Evolutionary conservation across 2,797 vertebrate species (phyloP), one percentile per base, ranked within the genome.

Genomic region (Coranthus polyacanthus): DNA sequence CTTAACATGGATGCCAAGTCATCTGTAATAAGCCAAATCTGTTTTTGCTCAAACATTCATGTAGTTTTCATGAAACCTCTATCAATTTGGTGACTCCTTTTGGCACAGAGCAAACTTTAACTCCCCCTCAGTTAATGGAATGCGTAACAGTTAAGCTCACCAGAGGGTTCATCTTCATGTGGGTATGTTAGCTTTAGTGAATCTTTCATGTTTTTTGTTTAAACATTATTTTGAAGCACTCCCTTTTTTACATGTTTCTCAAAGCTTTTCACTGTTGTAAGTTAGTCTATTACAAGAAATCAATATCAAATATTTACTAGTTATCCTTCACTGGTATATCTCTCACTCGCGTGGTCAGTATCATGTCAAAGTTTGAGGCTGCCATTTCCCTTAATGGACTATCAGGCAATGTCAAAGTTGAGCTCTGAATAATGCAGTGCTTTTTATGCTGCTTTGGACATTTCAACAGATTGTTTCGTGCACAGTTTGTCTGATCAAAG

Each of bases 11-110:
- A 69, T 83, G 89, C 90, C 89, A 91, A 90, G 73, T 82, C 82
- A 76, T 84, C 68, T 78, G 75, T 79, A 88, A 80, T 87, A 84
- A 83, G 86, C 89, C 88, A 92, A 87, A 87, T 87, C 52, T 62
- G 53, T 83, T 90, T 85, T 83, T 78, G 47, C 69, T 84, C 81
- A 79, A 73, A 76, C 67, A 76, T 71, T 89, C 54, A 69, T 86
- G 56, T 80, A 55, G 75, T 85, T 79, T 84, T 77, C 74, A 45
- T 79, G 41, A 66, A 78, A 83, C 76, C 77, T 75, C 55, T 60
- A 79, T 87, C 58, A 81, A 71, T 88, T 84, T 81, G 58, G 76
- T 75, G 59, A 83, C 79, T 87, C 54, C 65, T 68, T 78, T 82
- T 88, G 80, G 83, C 84, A 77, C 4, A 0, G 46, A 68, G 21